phyloP scores from a whole-genome alignment of 2,113 vertebrate species.

The Macrotus californicus region DNA sequence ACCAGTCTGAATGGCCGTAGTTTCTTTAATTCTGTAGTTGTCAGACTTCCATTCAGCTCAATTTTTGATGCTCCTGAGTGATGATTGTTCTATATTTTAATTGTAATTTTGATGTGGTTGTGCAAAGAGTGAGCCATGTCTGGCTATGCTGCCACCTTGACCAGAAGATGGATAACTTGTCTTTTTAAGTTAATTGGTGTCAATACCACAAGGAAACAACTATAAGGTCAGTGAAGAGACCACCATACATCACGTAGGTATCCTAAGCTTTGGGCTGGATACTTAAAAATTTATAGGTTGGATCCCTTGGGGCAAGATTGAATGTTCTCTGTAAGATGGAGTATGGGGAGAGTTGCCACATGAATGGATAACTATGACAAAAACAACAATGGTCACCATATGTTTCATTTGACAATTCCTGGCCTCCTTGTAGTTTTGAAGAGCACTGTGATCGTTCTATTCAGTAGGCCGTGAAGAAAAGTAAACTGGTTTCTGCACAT shows the following conservation, averaged over 20 bases:
- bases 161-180: not conserved
- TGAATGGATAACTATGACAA: not conserved
- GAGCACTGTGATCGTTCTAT: not conserved
- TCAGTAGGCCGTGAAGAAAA: not conserved
- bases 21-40: too few relatives aligned
- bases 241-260: fast-evolving
- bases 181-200: not conserved
- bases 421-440: not conserved
- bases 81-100: too few relatives aligned
- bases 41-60: too few relatives aligned
- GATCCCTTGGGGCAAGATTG: not conserved
- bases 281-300: not conserved
- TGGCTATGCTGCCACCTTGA: too few relatives aligned
- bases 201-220: not conserved
- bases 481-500: not conserved
- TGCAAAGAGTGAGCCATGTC: too few relatives aligned
- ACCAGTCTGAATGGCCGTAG: too few relatives aligned
- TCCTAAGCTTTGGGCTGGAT: not conserved
- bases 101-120: too few relatives aligned
- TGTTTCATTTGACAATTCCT: not conserved
- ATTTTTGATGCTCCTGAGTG: too few relatives aligned
- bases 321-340: not conserved
- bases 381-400: not conserved
- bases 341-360: not conserved
- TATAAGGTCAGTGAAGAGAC: not conserved